Evolutionary conservation across 2,888 invertebrate species (phyloP).

Genomic region (Sinodicranocentrus sp.): DNA sequence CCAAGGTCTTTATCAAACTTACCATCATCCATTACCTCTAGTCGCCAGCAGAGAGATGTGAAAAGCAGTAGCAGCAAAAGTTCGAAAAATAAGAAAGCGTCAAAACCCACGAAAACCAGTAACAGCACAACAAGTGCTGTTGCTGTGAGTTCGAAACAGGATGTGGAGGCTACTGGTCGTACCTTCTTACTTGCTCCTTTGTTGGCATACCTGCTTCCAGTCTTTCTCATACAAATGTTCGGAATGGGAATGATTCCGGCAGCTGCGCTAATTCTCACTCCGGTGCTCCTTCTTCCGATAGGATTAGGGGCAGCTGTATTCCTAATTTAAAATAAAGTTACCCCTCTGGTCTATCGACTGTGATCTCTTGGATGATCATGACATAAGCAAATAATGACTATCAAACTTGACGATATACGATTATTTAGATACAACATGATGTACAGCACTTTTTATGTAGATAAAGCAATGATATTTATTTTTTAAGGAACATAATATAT

Average conservation of each 20-base stretch:
- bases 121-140: neutral
- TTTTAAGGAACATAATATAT: too few relatives aligned
- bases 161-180: conserved; percentile 9
- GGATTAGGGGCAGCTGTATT: too few relatives aligned
- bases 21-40: neutral
- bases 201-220: conserved; percentile 32
- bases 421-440: too few relatives aligned
- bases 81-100: neutral
- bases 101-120: neutral
- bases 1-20: conserved; percentile 43
- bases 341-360: too few relatives aligned
- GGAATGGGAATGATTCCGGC: conserved; percentile 58
- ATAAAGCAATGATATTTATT: too few relatives aligned
- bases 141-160: neutral
- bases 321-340: too few relatives aligned
- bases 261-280: conserved; percentile 31
- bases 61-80: neutral
- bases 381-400: too few relatives aligned
- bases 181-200: conserved; percentile 44
- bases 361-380: too few relatives aligned
- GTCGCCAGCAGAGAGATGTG: neutral
- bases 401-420: too few relatives aligned
- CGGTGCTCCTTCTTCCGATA: conserved; percentile 31
- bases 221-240: conserved; percentile 48
- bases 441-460: too few relatives aligned